Base-by-base conservation (phyloP, 2,888 invertebrate species). In the Rhamnusium bicolor region DNA sequence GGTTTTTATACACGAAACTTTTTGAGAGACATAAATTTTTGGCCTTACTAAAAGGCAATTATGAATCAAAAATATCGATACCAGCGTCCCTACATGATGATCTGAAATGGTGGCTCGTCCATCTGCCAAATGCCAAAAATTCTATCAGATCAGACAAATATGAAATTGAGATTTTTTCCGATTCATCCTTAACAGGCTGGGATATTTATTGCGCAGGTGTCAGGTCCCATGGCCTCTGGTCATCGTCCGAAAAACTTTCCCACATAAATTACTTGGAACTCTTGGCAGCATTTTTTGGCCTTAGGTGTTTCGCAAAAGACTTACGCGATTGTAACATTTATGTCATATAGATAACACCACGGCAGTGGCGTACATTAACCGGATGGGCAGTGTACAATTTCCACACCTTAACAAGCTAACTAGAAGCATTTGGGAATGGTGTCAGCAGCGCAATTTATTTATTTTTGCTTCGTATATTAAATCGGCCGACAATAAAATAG, bases 391-490 rank as follows among this genome's bases (percentile, higher is more conserved):
- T n/a, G 40, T 71, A 7, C 58, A 27, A 16, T 65, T 24, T 54
- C 32, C 53, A 7, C 8, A 66, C 8, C 24, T 76, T 8, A 73
- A 73, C 19, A 24, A 14, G 1, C 0, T 70, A 10, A 16, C 29
- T 14, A 18, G 53, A 10, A 40, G 5, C 4, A 70, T 73, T n/a
- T 73, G 69, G 72, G 40, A 73, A 19, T 73, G 75, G 75, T 70
- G 75, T 32, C 67, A 75, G 49, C 16, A 58, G 4, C n/a, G 58
- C 6, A n/a, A 63, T n/a, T 14, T 75, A 10, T 75, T 21, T 8
- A 58, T 77, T 24, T 66, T 63, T 56, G 76, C 74, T 1, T 72
- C 72, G 0, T 76, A 71, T 21, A 76, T 74, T 7, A 68, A 16
- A 12, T 69, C 72, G 0, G 12, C 29, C 5, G 66, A 76, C 21